Conservation (phyloP, 2,797 vertebrate genomes). For the Lacerta viridis region DNA sequence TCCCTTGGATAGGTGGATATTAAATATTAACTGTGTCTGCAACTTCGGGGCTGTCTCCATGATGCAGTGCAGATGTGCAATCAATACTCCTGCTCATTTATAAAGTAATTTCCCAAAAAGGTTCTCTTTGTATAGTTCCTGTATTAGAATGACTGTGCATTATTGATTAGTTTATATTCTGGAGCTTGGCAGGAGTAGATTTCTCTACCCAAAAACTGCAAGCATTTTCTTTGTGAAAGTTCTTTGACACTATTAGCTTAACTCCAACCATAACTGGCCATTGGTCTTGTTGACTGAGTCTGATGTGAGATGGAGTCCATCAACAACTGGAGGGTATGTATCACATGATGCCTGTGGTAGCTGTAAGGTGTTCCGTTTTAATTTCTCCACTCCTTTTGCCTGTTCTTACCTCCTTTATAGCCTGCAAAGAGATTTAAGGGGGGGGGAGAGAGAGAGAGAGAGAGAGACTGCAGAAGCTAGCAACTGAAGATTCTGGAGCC, state of each 20-base stretch:
- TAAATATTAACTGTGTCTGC: constrained; percentile 47
- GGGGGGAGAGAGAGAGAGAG: neutral
- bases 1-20: constrained; percentile 27
- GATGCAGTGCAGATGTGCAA: neutral
- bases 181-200: neutral
- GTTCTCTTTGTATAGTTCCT: constrained; percentile 26
- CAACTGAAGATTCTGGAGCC: constrained; percentile 1
- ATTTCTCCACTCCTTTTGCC: no score
- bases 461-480: neutral
- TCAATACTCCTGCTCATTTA: constrained; percentile 31
- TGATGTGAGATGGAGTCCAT: no score
- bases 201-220: neutral
- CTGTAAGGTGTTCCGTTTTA: neutral
- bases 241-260: neutral
- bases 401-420: neutral
- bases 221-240: neutral
- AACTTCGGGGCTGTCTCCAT: constrained; percentile 1
- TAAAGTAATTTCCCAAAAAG: constrained; percentile 19
- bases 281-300: no score
- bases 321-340: neutral
- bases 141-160: constrained; percentile 22
- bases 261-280: no score
- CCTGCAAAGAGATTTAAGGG: neutral
- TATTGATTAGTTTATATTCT: constrained; percentile 34
- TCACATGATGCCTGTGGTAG: neutral